Base-by-base conservation (phyloP, 1,140 invertebrate genomes). In the Conus betulinus region DNA sequence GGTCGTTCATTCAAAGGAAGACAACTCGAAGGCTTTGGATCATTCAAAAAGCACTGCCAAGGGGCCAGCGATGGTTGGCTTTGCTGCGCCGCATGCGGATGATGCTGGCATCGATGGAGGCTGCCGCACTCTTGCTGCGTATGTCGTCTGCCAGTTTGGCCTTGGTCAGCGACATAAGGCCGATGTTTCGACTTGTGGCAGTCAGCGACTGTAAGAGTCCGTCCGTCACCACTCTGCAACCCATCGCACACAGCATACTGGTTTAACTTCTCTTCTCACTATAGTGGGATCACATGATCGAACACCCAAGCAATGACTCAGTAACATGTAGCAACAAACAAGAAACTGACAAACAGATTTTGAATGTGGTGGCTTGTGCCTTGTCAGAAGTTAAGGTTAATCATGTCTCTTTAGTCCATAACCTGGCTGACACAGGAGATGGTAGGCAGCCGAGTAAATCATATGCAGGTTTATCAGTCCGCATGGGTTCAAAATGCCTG, bases 151-250 rank as follows among this genome's bases (percentile, higher is more conserved):
- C 71, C 71, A 95, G 90, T 55, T 92, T 91, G 13, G 90, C 90
- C 76, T 93, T 90, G 13, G 94, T 91, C 10, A 95, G 71, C 63
- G 91, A 91, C 71, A 95, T 90, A 55, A 95, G 90, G 67, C 93
- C 93, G 74, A 95, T 95, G 90, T 95, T 95, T 27, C 92, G 90
- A 89, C 94, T 95, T 51, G 94, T 95, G 17, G 93, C 93, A 39
- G 93, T 92, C 51, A 95, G 92, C 20, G 95, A 94, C 55, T 95
- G 93, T 13, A 94, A 89, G 17, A 95, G 89, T 23, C 92, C 93
- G 89, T 23, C 92, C 93, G 84, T 94, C 93, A 55, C 93, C 93
- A 85, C 92, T 92, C 94, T 95, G 89, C 90, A 90, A 89, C n/a
- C 85, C 51, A 83, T n/a, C 81, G 25, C 23, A n/a, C 55, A 52